These are phyloP conservation scores for Garrulus glandarius DNA, from an alignment of 2,797 vertebrate genomes.

Conservation along the genomic window DNA sequence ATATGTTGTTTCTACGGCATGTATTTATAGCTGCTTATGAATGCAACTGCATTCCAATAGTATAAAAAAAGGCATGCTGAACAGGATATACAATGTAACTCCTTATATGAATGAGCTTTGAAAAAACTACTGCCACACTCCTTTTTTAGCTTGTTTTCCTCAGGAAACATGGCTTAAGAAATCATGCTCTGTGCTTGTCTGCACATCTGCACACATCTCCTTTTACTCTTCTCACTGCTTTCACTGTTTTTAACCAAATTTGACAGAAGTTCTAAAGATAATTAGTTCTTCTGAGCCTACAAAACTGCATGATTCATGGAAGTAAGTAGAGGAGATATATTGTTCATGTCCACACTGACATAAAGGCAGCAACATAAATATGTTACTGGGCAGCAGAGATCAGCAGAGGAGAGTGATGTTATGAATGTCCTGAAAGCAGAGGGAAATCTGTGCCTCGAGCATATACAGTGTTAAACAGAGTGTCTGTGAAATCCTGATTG, in stretches of 20 bases:
- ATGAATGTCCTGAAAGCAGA: not conserved
- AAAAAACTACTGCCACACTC: not conserved
- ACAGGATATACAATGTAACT: constrained; percentile 12
- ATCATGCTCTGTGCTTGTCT: not conserved
- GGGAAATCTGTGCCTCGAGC: not conserved
- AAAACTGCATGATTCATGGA: not conserved
- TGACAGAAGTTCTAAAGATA: not conserved
- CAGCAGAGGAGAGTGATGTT: not conserved
- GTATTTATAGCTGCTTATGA: constrained; percentile 60
- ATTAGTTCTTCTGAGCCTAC: not conserved
- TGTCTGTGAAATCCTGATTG: not conserved
- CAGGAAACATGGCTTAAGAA: constrained; percentile 4
- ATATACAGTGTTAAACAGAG: not conserved
- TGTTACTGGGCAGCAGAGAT: not conserved
- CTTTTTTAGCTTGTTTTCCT: constrained; percentile 24
- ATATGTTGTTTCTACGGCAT: constrained; percentile 35
- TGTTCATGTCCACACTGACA: not conserved
- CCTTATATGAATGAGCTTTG: constrained; percentile 48
- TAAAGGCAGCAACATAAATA: not conserved
- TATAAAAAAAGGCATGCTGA: constrained; percentile 23
- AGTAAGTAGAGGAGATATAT: not conserved
- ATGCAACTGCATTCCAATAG: constrained; percentile 16
- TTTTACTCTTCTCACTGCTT: not conserved
- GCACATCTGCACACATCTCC: not conserved
- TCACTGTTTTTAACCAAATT: not conserved